Percentiles rank a stretch among this genome's conserved stretches.
Evolutionary conservation across 2,113 vertebrate genomes (phyloP).

Genomic region (Salvelinus sp.): DNA sequence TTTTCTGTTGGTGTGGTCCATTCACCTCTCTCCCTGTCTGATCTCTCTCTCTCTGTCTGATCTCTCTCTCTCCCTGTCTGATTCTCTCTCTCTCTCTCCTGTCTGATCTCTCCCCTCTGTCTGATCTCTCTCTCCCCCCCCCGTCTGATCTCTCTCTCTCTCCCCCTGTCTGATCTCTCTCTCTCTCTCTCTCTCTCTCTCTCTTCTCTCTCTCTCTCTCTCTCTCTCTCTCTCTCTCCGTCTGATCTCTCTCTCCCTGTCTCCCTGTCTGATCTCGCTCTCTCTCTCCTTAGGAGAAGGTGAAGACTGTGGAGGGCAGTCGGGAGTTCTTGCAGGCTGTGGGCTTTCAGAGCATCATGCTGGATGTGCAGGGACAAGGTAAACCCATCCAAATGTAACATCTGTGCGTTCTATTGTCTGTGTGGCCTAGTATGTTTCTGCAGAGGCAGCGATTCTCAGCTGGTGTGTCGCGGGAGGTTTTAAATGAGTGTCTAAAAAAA

Average conservation of each 20-base stretch:
- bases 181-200: not conserved
- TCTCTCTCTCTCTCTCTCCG: no score
- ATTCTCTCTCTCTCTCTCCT: not conserved
- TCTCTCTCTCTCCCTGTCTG: not conserved
- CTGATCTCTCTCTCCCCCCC: not conserved
- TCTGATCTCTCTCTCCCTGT: no score
- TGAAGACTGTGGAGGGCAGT: constrained; percentile 82
- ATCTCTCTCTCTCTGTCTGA: not conserved
- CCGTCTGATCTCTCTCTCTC: no score
- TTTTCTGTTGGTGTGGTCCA: not conserved
- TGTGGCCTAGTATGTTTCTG: no score
- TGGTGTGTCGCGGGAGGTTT: no score
- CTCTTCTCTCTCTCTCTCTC: not conserved
- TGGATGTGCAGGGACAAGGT: constrained; percentile 84
- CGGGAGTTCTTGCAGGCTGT: constrained; percentile 86
- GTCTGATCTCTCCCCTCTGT: not conserved
- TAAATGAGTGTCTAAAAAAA: no score
- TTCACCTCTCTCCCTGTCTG: not conserved
- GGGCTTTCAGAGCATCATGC: constrained; percentile 78
- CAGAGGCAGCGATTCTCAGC: no score
- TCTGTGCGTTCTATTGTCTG: no score
- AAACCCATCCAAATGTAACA: constrained; percentile 21
- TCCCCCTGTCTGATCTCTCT: not conserved
- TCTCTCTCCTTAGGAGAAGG: constrained; percentile 80
- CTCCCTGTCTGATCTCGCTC: no score